Percentiles rank a stretch among this genome's conserved stretches.
Conservation (phyloP, 2,888 invertebrate genomes). For the Ectemnius cavifrons region DNA sequence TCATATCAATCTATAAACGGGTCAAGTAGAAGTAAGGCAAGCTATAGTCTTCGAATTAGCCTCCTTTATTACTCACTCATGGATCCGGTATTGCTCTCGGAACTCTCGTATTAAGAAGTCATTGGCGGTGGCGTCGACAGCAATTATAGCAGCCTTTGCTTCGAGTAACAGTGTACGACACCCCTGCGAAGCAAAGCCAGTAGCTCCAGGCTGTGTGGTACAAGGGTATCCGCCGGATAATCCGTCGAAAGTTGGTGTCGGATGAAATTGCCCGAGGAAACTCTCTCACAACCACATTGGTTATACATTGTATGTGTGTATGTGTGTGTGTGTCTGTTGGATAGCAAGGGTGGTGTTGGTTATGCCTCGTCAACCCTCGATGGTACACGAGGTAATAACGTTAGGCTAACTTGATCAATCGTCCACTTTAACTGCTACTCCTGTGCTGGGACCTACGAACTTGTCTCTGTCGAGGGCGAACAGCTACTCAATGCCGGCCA, state of each 20-base stretch:
- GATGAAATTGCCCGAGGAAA: conserved; percentile 73
- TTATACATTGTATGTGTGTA: not conserved
- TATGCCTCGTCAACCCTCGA: conserved; percentile 62
- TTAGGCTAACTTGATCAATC: conserved; percentile 75
- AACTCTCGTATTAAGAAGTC: conserved; percentile 18
- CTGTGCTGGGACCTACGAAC: conserved; percentile 31
- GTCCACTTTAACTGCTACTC: conserved; percentile 53
- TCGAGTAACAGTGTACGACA: conserved; percentile 22
- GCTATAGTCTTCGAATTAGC: no score
- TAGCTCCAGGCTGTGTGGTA: conserved; percentile 33
- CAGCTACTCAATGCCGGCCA: conserved; percentile 59
- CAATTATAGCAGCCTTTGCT: conserved; percentile 49
- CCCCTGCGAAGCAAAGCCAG: conserved; percentile 25
- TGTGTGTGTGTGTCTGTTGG: not conserved
- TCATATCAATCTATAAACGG: no score
- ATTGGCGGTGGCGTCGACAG: conserved; percentile 37
- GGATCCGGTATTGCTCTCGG: conserved; percentile 2
- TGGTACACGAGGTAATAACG: conserved; percentile 68
- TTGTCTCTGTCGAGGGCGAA: conserved; percentile 60
- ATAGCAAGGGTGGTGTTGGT: conserved; percentile 28
- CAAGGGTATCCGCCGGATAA: conserved; percentile 66
- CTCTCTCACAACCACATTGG: conserved; percentile 44
- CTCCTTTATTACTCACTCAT: no score
- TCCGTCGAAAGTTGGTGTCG: conserved; percentile 70
- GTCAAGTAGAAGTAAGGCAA: no score